Conservation (phyloP, 2,888 invertebrate genomes). For the Dolichopus griseipennis region DNA sequence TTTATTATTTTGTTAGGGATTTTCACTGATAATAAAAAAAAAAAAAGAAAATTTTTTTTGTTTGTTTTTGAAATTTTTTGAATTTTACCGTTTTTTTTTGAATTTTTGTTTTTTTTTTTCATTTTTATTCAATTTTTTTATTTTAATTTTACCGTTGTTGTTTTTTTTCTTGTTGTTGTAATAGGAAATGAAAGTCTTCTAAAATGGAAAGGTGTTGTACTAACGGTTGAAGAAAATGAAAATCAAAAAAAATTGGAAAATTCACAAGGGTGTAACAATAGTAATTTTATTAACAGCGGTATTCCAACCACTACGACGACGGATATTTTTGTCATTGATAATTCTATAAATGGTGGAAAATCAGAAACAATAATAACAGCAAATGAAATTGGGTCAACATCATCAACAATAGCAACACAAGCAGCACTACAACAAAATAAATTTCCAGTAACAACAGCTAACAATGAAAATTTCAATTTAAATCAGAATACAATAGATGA, state of each 20-base stretch:
- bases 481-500: too few relatives aligned
- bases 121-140: not conserved
- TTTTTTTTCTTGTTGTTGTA: not conserved
- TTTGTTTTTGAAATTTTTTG: not conserved
- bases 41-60: not conserved
- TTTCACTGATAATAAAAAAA: not conserved
- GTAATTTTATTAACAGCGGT: not conserved
- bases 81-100: not conserved
- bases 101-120: too few relatives aligned
- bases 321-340: not conserved
- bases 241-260: not conserved
- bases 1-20: not conserved
- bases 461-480: not conserved
- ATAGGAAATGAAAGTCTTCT: slow-evolving; percentile 24
- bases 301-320: not conserved
- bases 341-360: not conserved
- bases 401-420: too few relatives aligned
- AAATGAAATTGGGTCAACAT: too few relatives aligned
- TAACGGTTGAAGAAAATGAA: slow-evolving; percentile 29
- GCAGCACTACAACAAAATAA: too few relatives aligned
- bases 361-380: too few relatives aligned
- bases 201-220: slow-evolving; percentile 69
- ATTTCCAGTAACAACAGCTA: not conserved
- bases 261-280: slow-evolving; percentile 15
- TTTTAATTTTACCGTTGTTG: not conserved